Evolutionary conservation across 2,113 vertebrate genomes (phyloP).

Genomic region (Pseudopipra pipra): DNA sequence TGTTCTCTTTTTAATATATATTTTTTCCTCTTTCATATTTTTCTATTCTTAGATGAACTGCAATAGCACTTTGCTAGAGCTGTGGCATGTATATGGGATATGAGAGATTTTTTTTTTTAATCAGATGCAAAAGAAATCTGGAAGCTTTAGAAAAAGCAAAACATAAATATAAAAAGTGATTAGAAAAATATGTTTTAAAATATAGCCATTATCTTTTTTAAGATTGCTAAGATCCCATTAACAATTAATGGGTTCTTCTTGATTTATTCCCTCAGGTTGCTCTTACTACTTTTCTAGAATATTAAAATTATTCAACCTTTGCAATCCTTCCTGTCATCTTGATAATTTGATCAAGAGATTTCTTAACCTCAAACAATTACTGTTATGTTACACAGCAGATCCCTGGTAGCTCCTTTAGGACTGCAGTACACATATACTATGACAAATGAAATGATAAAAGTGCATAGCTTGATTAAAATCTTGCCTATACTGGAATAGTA

Average conservation of each 20-base stretch:
- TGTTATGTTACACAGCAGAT: neutral
- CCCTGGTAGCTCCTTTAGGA: neutral
- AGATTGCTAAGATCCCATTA: neutral
- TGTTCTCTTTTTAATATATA: neutral
- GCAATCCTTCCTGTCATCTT: neutral
- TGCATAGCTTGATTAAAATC: neutral
- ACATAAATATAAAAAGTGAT: neutral
- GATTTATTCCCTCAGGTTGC: neutral
- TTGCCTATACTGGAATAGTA: neutral
- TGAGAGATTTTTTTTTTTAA: neutral
- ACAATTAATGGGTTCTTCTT: neutral
- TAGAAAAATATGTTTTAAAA: neutral
- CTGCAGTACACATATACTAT: neutral
- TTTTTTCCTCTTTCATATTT: neutral
- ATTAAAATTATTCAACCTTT: neutral
- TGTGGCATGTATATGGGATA: neutral
- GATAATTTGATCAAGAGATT: neutral
- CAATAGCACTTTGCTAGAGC: neutral
- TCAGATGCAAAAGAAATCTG: neutral
- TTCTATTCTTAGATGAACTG: neutral
- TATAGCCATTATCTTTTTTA: neutral
- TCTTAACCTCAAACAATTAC: neutral
- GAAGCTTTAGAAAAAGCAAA: neutral
- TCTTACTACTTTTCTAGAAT: neutral
- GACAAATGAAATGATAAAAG: neutral